Evolutionary conservation across 53 echinoderm and acorn worm genomes (phyloP).

Genomic region (Paracentrotus lividus): DNA sequence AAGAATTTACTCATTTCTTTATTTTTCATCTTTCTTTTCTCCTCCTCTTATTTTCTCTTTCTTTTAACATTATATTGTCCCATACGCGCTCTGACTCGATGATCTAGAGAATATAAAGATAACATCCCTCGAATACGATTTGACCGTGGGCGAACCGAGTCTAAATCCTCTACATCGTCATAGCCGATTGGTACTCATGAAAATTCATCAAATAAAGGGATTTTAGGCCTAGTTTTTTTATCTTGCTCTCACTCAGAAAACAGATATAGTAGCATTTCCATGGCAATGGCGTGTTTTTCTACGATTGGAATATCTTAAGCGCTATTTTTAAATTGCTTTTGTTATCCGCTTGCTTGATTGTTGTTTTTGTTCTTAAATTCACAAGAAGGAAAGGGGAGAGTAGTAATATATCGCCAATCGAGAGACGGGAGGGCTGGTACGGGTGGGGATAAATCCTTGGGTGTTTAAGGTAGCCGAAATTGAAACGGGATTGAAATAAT

Average conservation of each 20-base stretch:
- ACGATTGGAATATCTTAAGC: slow-evolving; percentile 30
- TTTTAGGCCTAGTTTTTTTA: slow-evolving; percentile 30
- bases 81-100: background rate
- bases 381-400: too few species aligned
- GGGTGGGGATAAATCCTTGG: background rate
- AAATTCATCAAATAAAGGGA: slow-evolving; percentile 52
- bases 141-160: slow-evolving; percentile 34
- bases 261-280: slow-evolving; percentile 40
- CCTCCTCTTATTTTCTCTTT: background rate
- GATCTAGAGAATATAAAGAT: background rate
- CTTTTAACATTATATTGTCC: background rate
- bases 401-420: background rate
- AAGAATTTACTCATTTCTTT: slow-evolving; percentile 2
- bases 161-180: slow-evolving; percentile 44
- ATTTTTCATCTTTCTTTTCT: background rate
- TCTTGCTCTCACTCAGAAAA: slow-evolving; percentile 1
- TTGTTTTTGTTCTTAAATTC: too few species aligned
- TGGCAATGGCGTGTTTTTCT: slow-evolving; percentile 46
- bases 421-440: background rate
- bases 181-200: slow-evolving; percentile 33
- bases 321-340: slow-evolving; percentile 42
- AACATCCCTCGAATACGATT: background rate
- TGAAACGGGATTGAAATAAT: background rate
- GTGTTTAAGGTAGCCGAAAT: background rate
- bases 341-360: background rate